Conservation (phyloP, 2,113 vertebrate genomes). For the Athene noctua region DNA sequence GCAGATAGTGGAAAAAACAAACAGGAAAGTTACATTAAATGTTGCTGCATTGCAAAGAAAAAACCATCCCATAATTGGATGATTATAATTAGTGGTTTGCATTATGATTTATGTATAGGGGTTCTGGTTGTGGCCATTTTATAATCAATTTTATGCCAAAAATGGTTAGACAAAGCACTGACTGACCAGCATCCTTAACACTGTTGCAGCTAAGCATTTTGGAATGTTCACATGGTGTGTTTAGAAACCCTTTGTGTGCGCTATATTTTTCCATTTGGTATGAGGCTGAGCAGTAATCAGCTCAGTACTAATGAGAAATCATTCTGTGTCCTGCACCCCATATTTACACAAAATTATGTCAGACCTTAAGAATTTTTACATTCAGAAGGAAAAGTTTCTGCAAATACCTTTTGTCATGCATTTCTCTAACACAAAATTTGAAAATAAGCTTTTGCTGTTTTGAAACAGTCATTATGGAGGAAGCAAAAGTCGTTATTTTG, state of each 20-base stretch:
- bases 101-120: neutral
- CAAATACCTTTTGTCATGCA: neutral
- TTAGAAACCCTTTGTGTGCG: slow-evolving; percentile 10
- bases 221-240: slow-evolving; percentile 22
- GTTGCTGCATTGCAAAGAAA: neutral
- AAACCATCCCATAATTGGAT: neutral
- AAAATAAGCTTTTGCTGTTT: neutral
- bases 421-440: neutral
- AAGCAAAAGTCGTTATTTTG: neutral
- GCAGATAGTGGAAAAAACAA: neutral
- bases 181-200: slow-evolving; percentile 8
- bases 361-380: slow-evolving; percentile 28
- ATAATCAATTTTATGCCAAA: neutral
- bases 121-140: neutral
- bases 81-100: neutral
- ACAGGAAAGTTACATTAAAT: neutral
- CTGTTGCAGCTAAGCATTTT: slow-evolving; percentile 48
- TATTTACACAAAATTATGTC: slow-evolving; percentile 47
- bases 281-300: slow-evolving; percentile 44
- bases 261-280: slow-evolving; percentile 21
- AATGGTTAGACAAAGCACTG: neutral
- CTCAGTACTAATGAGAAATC: slow-evolving; percentile 66
- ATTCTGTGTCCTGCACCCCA: slow-evolving; percentile 3
- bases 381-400: neutral
- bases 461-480: neutral